A percentile compares a stretch with the other conserved stretches of the same genome.
Conservation (phyloP, 1,140 invertebrate species). For the Lineus longissimus region DNA sequence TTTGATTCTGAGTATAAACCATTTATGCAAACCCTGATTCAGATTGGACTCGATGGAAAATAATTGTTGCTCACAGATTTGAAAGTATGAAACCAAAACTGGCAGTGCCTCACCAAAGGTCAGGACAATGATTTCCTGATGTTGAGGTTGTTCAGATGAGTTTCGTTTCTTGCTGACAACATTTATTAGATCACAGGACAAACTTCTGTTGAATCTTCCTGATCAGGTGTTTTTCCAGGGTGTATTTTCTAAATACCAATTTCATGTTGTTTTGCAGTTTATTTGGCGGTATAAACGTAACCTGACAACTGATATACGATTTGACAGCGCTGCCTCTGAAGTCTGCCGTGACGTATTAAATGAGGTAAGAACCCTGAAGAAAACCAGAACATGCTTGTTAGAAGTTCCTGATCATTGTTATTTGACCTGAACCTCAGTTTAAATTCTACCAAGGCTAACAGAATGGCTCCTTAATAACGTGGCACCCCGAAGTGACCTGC, state of each 20-base stretch:
- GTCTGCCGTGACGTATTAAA: constrained; percentile 69
- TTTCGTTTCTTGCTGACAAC: too few relatives aligned
- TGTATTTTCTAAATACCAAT: constrained; percentile 7
- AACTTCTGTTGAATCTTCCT: too few relatives aligned
- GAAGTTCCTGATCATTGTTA: constrained; percentile 29
- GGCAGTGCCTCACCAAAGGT: too few relatives aligned
- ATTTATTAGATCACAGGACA: too few relatives aligned
- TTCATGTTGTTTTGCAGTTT: constrained; percentile 45
- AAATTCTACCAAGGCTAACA: not conserved
- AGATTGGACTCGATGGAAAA: too few relatives aligned
- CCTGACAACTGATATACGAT: constrained; percentile 69
- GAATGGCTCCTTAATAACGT: not conserved
- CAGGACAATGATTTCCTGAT: too few relatives aligned
- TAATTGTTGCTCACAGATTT: too few relatives aligned
- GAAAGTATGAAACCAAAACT: too few relatives aligned
- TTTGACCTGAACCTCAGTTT: not conserved
- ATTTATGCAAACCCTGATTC: too few relatives aligned
- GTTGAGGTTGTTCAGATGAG: too few relatives aligned
- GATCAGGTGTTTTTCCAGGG: too few relatives aligned
- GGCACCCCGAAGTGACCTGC: too few relatives aligned
- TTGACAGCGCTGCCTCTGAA: constrained; percentile 65
- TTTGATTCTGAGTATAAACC: not conserved
- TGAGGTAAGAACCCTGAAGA: constrained; percentile 42
- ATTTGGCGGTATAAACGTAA: constrained; percentile 74
- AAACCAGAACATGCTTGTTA: constrained; percentile 26